Evolutionary conservation across 2,888 invertebrate genomes (phyloP), one percentile per base, ranked within the genome.

Genomic region (Villa cingulata): DNA sequence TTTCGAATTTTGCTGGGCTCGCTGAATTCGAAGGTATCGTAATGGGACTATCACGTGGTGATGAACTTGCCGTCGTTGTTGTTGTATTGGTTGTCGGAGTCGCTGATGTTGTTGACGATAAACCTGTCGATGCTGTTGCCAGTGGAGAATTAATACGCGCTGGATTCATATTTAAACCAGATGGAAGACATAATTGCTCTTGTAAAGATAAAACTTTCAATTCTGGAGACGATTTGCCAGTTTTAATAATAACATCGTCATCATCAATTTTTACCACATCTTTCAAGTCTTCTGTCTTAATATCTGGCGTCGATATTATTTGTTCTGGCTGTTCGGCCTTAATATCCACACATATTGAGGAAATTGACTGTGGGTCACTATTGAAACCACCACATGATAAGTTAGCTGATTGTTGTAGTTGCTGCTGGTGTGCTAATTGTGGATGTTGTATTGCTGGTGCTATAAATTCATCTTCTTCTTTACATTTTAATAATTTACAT

Each of bases 401-500:
- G 7, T 23, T 23, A n/a, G n/a, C 16, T 12, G 7, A 9, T 14
- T 37, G 37, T 17, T 38, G 37, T 9, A 32, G 12, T 32, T 32
- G 29, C 4, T 12, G 7, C 12, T 12, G 12, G 4, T 32, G 29
- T 27, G 10, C 4, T 34, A 34, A n/a, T 34, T 34, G 34, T n/a
- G n/a, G n/a, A n/a, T 36, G n/a, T 16, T 5, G 6, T 36, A 36
- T 66, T 54, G 65, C 70, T 59, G 63, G 68, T 56, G 60, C 62
- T 51, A 81, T 77, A 64, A 80, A 78, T 62, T 81, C 80, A 53
- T 83, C 81, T 43, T 80, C 80, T n/a, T 79, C 73, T 45, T 80
- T 80, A 56, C 83, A 83, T 37, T 83, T 83, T 44, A 87, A 70
- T 59, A 83, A 77, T 53, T 84, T 83, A 45, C 81, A 76, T 48